Base-by-base conservation (phyloP, 1,140 invertebrate genomes). In the Polypedilum pembai region DNA sequence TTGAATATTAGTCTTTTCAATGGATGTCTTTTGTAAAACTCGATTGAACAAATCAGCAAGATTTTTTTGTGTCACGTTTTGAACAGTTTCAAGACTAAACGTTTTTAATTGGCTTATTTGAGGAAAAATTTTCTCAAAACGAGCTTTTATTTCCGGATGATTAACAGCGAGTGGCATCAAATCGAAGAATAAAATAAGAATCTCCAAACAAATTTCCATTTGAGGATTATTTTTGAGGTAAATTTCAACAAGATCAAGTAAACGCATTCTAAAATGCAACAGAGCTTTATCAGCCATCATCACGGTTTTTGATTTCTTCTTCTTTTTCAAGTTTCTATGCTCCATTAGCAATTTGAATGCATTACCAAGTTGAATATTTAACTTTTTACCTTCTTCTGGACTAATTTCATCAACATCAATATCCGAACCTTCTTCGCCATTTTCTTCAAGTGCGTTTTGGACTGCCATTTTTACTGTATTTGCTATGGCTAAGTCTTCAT, bases 401-500 rank as follows among this genome's bases (percentile, higher is more conserved):
- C 85, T 85, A 65, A 94, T 88, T 76, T 92, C 85, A 78, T 93
- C 91, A 17, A 92, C 85, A 77, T 93, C 90, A 8, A 92, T 83
- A 75, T 90, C 91, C 79, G 90, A 90, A 24, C 86, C 84, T 73
- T 91, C 89, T 10, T 80, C 77, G 1, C 83, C 84, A 66, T 84
- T 85, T 56, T 83, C 82, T 8, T 87, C 88, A 10, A 91, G 78
- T 10, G 87, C 89, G 80, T 89, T 85, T 76, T 86, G 85, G 1
- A 91, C 83, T 40, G 89, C 89, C 76, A 87, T 79, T 78, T 87
- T 83, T 20, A 91, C 78, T 78, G 88, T 86, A 77, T 92, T 89
- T 20, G 86, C 88, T 12, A 85, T 84, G 73, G 87, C 89, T 76
- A 87, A 85, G 74, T 88, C 85, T 17, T 83, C 83, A 33, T 33